phyloP scores from a whole-genome alignment of 64 coral and sea anemone species.

The Platygyra sinensis region DNA sequence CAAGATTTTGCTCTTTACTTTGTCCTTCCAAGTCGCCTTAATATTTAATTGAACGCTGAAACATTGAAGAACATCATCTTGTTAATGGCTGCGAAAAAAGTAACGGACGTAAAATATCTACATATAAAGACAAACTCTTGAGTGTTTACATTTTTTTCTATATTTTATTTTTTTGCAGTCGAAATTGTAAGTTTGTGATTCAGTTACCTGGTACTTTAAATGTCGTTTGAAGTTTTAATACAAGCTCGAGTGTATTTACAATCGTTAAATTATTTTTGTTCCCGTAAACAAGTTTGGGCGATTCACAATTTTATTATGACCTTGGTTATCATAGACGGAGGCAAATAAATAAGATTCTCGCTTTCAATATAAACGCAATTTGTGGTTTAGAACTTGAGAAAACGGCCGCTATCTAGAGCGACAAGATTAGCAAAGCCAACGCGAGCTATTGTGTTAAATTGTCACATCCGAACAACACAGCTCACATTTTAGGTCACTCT shows the following conservation, averaged over 20 bases:
- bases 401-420: neutral
- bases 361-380: neutral
- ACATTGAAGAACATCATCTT: neutral
- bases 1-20: neutral
- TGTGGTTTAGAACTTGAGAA: slow-evolving; percentile 3
- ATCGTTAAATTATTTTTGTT: neutral
- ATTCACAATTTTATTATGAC: neutral
- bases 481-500: neutral
- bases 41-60: neutral
- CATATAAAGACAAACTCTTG: neutral
- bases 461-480: neutral
- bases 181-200: slow-evolving; percentile 5
- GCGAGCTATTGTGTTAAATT: neutral
- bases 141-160: neutral
- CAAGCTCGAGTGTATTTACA: neutral
- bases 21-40: neutral
- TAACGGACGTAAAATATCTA: neutral
- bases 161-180: neutral
- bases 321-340: neutral
- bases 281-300: neutral
- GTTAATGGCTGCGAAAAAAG: neutral
- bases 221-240: neutral
- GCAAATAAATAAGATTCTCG: neutral
- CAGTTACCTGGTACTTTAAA: neutral
- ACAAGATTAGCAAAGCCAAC: neutral